Evolutionary conservation across 2,113 vertebrate genomes (phyloP).

Genomic region (Formicarius rufipectus): DNA sequence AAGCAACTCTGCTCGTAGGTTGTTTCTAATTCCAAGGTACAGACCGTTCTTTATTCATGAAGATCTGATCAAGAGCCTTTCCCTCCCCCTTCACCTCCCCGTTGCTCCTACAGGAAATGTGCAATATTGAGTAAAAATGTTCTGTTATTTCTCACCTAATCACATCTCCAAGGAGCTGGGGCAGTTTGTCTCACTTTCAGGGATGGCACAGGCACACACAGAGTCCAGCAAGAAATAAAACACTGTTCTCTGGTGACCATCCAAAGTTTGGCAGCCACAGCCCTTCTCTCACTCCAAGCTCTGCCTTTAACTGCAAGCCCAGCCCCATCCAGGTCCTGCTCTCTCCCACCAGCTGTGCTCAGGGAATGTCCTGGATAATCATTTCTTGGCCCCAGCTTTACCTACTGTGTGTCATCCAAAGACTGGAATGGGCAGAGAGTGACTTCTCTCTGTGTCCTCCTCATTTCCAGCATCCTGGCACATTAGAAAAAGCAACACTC

Average conservation of each 20-base stretch:
- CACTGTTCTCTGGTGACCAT: accelerated
- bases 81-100: no score
- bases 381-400: neutral
- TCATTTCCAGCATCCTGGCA: neutral
- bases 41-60: neutral
- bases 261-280: neutral
- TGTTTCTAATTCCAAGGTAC: neutral
- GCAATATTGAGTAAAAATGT: neutral
- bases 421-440: neutral
- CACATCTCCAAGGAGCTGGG: neutral
- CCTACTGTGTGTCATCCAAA: neutral
- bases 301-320: neutral
- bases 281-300: neutral
- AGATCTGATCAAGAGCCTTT: neutral
- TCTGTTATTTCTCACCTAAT: neutral
- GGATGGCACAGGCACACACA: neutral
- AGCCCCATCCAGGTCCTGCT: neutral
- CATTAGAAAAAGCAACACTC: neutral
- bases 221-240: neutral
- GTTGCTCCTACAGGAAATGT: neutral
- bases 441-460: neutral
- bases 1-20: neutral
- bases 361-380: neutral
- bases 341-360: neutral
- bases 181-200: neutral